These are phyloP conservation scores for Poecilia gillii DNA, from an alignment of 2,797 vertebrate genomes.

Conservation along the genomic window DNA sequence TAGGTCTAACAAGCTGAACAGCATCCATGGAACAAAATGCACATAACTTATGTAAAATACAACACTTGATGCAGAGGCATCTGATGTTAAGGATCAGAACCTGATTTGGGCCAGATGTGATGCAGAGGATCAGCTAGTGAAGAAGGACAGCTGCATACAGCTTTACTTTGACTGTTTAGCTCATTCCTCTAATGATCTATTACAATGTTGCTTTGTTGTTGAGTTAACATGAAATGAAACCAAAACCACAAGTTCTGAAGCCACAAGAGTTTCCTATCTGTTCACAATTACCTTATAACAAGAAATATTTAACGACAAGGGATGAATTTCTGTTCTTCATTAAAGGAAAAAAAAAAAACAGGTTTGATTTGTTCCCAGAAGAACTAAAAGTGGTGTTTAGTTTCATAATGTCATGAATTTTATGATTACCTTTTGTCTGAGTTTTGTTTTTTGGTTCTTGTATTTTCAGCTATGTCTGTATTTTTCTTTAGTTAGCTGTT, in stretches of 20 bases:
- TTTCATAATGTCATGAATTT: too few species aligned
- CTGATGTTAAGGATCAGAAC: neutral
- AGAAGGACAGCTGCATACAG: neutral
- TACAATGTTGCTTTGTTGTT: neutral
- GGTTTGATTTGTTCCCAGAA: too few species aligned
- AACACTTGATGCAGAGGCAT: neutral
- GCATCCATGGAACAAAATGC: neutral
- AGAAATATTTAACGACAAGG: neutral
- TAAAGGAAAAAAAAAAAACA: too few species aligned
- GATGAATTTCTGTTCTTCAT: too few species aligned
- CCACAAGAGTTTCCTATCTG: neutral
- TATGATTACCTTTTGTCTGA: too few species aligned
- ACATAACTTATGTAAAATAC: neutral
- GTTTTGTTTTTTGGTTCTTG: too few species aligned
- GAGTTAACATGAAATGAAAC: neutral
- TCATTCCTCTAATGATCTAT: neutral
- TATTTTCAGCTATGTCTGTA: too few species aligned
- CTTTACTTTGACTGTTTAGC: neutral
- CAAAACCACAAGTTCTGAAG: conserved; percentile 1
- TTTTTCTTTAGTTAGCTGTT: too few species aligned
- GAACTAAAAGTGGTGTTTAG: too few species aligned
- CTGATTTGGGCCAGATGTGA: neutral
- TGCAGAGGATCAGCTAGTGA: neutral
- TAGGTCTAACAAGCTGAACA: neutral
- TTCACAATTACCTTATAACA: neutral